Evolutionary conservation across 1,140 invertebrate species (phyloP), one percentile per base, ranked within the genome.

Genomic region (Platyura marginata): DNA sequence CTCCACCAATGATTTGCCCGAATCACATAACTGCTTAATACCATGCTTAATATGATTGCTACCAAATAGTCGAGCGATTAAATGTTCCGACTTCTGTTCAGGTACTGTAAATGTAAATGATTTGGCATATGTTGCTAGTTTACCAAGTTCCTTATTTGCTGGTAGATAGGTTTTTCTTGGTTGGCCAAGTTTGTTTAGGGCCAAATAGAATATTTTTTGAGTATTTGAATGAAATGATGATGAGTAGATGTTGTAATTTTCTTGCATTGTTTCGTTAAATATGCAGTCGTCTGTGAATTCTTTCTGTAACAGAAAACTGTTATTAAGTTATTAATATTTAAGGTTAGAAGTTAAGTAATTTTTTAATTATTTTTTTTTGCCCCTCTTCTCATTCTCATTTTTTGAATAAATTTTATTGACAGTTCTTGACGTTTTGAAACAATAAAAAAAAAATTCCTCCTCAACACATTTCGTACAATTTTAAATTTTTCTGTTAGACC

Each of bases 171-270:
- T 76, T 47, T 72, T 71, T 19, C 80, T 65, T 44, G 80, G 72
- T 49, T 69, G 64, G 3, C 84, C 84, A 33, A 67, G 61, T 45
- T 73, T 72, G 56, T 82, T 79, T 35, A 87, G 61, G 20, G 79
- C 84, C 51, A 88, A 63, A 61, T 81, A 88, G 44, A 76, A 64
- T 1, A 79, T 81, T 48, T 77, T 74, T 49, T 70, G 70, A 10
- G 66, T 59, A 51, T 73, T 77, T 9, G 78, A 81, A 68, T 83
- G 79, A 55, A 73, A 72, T 42, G 69, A 71, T 43, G 79, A 81
- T 48, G 79, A 81, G 64, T 88, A 89, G 6, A 79, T 81, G 61
- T 86, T 87, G 57, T 82, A 77, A 58, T 85, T 77, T 56, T 78
- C 71, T 57, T 82, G 79, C 59, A 87, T 75, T 55, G 75, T 80